A percentile compares a stretch with the other conserved stretches of the same genome.
These are phyloP conservation scores for Minunthozetes semirufus DNA, from an alignment of 2,888 invertebrate genomes.

Conservation along the genomic window DNA sequence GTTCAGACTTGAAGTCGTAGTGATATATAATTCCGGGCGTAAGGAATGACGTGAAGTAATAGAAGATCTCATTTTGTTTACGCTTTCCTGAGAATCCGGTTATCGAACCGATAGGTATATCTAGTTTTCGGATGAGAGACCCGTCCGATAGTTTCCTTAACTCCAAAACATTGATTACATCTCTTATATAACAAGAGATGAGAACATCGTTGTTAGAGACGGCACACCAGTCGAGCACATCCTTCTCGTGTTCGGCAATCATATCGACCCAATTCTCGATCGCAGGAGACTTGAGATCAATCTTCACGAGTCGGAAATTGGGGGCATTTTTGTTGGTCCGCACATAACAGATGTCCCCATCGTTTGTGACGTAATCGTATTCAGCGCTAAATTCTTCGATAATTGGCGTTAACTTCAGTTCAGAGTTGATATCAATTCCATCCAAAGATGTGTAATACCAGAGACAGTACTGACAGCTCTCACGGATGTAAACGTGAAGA, in stretches of 20 bases:
- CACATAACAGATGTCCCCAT: constrained; percentile 71
- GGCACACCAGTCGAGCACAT: constrained; percentile 82
- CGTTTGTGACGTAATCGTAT: constrained; percentile 89
- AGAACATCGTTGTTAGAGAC: constrained; percentile 74
- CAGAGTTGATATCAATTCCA: background rate
- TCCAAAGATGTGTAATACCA: constrained; percentile 59
- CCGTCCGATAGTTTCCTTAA: constrained; percentile 31
- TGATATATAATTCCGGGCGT: constrained; percentile 80
- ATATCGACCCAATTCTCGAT: constrained; percentile 71
- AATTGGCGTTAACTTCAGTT: constrained; percentile 48
- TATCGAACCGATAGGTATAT: constrained; percentile 63
- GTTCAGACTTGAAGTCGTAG: constrained; percentile 66
- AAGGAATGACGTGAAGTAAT: constrained; percentile 86
- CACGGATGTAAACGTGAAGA: constrained; percentile 70
- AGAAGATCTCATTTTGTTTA: constrained; percentile 80
- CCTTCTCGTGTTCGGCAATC: constrained; percentile 70
- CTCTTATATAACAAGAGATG: constrained; percentile 77
- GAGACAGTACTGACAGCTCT: constrained; percentile 86
- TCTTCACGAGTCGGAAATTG: constrained; percentile 76
- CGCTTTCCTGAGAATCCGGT: constrained; percentile 76
- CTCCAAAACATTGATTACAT: constrained; percentile 56
- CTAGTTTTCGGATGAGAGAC: constrained; percentile 26
- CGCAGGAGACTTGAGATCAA: constrained; percentile 51
- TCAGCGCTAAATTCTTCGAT: constrained; percentile 86
- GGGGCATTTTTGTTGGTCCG: constrained; percentile 89